These are phyloP conservation scores for Sipha flava DNA, from an alignment of 1,140 invertebrate genomes.

Conservation along the genomic window DNA sequence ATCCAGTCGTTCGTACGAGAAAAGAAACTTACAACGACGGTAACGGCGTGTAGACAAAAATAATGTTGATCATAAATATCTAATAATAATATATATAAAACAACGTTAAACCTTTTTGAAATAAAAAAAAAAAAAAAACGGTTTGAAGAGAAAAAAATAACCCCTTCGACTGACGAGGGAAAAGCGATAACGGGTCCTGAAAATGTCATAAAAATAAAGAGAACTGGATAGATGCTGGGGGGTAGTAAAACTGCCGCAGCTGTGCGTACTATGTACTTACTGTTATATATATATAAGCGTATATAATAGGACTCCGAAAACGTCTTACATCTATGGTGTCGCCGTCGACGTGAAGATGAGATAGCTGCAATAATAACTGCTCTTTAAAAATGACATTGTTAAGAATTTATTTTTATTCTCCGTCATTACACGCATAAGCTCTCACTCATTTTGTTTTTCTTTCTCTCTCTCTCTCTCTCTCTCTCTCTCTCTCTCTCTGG, in stretches of 20 bases:
- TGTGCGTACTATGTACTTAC: not conserved
- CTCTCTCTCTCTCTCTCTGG: no score
- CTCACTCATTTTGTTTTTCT: no score
- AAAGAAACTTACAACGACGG: not conserved
- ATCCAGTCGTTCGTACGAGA: not conserved
- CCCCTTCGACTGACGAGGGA: no score
- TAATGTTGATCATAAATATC: not conserved
- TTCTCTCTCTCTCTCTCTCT: no score
- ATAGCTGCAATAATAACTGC: not conserved
- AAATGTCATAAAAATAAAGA: slow-evolving; percentile 4
- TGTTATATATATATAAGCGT: no score
- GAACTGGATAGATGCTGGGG: not conserved
- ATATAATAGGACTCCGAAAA: no score
- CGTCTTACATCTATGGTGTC: no score
- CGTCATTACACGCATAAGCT: no score
- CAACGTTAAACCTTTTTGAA: not conserved
- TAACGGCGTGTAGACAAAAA: not conserved
- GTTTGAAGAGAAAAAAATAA: no score
- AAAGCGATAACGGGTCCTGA: not conserved
- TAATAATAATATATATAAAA: not conserved
- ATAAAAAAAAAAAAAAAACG: no score
- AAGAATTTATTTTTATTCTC: not conserved
- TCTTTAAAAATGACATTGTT: not conserved
- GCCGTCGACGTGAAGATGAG: no score
- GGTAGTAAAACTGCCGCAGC: not conserved